Evolutionary conservation across 2,888 invertebrate genomes (phyloP), one percentile per base, ranked within the genome.

Genomic region (Spodoptera exigua): DNA sequence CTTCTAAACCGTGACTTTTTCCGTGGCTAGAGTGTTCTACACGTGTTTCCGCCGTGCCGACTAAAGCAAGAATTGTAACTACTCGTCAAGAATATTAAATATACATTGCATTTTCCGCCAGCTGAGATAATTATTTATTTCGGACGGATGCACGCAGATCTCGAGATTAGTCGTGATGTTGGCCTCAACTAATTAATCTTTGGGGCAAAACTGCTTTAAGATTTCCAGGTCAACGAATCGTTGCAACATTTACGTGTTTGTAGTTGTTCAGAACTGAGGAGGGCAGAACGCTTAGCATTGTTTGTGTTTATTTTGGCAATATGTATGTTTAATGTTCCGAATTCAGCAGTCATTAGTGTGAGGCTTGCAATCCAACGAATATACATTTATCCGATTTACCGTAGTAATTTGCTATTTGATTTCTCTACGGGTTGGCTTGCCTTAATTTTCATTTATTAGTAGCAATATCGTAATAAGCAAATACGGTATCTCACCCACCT

Each of bases 121-220:
- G 76, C 53, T 52, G 81, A 85, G 82, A 86, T 90, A 85, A 91
- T 90, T 88, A 91, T 92, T 92, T 90, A 91, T 89, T 87, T 86
- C 87, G 84, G 85, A 80, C 84, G 88, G 87, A 84, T 89, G 88
- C 88, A 85, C 84, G 83, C 79, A 89, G 90, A 93, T 91, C 89
- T 88, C 80, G 77, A 86, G 92, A 93, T 93, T 89, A 89, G 85
- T 76, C 78, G 81, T 82, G 82, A 89, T 89, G 87, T 89, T 91
- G 86, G 84, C 84, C 77, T 72, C 79, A 78, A 88, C 88, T 91
- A 92, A 93, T 92, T 93, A 93, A 93, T 92, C 88, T 89, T 87
- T 81, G 79, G 51, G 74, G 81, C 76, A 79, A 84, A 86, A 86
- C 83, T 78, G 83, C 80, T 82, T 80, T 81, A 79, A 87, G 83